Conservation (phyloP, 2,113 vertebrate genomes). For the Amia ocellicauda region DNA sequence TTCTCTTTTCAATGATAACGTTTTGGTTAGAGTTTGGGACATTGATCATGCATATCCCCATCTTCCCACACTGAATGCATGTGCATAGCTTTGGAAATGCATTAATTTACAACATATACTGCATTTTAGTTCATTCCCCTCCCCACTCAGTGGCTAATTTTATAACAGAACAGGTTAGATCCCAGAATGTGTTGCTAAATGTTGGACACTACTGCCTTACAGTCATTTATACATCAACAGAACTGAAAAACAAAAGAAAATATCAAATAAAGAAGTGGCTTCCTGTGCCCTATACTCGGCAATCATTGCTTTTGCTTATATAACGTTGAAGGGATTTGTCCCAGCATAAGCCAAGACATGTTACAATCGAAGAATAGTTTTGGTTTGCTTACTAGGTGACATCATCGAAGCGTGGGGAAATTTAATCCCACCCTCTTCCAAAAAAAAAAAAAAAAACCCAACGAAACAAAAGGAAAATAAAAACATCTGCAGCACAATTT, state of each 20-base stretch:
- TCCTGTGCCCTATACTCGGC: conserved; percentile 13
- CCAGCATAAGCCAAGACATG: conserved; percentile 24
- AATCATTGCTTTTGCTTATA: conserved; percentile 20
- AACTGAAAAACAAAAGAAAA: conserved; percentile 7
- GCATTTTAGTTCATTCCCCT: too few relatives aligned
- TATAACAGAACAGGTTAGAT: background rate
- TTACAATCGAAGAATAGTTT: conserved; percentile 50
- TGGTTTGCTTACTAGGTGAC: conserved; percentile 37
- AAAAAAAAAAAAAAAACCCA: background rate
- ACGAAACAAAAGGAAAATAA: background rate
- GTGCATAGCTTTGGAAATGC: too few relatives aligned
- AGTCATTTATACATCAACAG: conserved; percentile 38
- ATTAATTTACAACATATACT: too few relatives aligned
- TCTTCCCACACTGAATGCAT: too few relatives aligned
- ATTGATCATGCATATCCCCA: too few relatives aligned
- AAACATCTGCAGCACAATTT: conserved; percentile 15
- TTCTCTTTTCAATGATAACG: too few relatives aligned
- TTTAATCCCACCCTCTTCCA: conserved; percentile 10
- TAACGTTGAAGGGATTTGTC: conserved; percentile 7
- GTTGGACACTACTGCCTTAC: background rate
- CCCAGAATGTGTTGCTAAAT: background rate
- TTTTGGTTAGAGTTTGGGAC: too few relatives aligned
- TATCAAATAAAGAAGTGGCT: background rate
- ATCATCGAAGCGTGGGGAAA: conserved; percentile 17
- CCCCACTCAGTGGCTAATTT: too few relatives aligned